Percentiles rank a stretch among this genome's conserved stretches.
These are phyloP conservation scores for Leucoraja ocellata DNA, from an alignment of 2,797 vertebrate genomes.

Conservation along the genomic window DNA sequence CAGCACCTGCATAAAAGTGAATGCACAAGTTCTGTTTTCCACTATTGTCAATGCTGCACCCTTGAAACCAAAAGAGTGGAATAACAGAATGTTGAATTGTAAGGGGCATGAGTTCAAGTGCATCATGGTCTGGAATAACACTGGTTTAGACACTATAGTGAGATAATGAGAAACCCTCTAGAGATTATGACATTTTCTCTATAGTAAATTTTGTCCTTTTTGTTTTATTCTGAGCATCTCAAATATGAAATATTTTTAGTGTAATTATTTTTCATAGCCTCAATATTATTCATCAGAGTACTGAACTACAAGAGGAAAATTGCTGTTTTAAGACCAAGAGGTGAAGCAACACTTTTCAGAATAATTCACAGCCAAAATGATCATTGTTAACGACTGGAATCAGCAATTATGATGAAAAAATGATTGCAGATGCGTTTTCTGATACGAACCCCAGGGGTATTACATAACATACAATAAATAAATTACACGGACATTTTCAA, in stretches of 20 bases:
- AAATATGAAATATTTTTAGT: conserved; percentile 35
- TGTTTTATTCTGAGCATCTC: conserved; percentile 19
- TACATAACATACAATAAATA: conserved; percentile 36
- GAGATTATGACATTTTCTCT: conserved; percentile 38
- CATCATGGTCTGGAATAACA: conserved; percentile 29
- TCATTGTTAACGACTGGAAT: conserved; percentile 35
- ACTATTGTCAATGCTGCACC: conserved; percentile 25
- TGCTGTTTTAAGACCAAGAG: conserved; percentile 36
- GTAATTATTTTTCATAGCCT: conserved; percentile 37
- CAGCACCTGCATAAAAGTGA: conserved; percentile 26
- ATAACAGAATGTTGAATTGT: conserved; percentile 33
- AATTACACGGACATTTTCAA: conserved; percentile 35
- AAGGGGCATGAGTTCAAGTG: conserved; percentile 33
- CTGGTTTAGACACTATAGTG: conserved; percentile 32
- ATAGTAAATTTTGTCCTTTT: conserved; percentile 35
- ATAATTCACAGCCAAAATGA: conserved; percentile 37
- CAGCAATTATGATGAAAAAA: conserved; percentile 39
- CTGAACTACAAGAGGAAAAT: conserved; percentile 39
- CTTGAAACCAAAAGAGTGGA: conserved; percentile 35
- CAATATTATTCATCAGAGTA: conserved; percentile 37
- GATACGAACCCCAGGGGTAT: conserved; percentile 32
- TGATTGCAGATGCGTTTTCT: conserved; percentile 37
- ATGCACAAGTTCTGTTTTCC: conserved; percentile 16
- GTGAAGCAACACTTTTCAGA: conserved; percentile 39
- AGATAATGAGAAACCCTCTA: conserved; percentile 37